These are phyloP conservation scores for Sebastes alutus DNA, from an alignment of 2,797 vertebrate species.

Conservation along the genomic window DNA sequence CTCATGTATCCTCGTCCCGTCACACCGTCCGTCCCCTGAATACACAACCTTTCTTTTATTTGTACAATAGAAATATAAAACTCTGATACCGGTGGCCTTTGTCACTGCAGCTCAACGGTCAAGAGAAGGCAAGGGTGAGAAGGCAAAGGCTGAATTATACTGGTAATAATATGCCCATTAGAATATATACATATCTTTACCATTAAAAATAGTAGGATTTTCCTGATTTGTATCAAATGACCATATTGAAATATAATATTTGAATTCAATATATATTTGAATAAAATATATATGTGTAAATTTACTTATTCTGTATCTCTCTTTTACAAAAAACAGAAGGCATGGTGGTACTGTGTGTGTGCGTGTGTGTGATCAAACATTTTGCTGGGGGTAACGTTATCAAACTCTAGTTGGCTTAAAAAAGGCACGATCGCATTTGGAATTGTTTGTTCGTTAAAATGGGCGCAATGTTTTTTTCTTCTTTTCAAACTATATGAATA, in stretches of 20 bases:
- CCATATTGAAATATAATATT: slow-evolving; percentile 82
- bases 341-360: slow-evolving; percentile 66
- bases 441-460: slow-evolving; percentile 64
- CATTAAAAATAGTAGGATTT: slow-evolving; percentile 79
- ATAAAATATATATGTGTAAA: slow-evolving; percentile 77
- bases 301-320: slow-evolving; percentile 63
- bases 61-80: slow-evolving; percentile 71
- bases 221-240: slow-evolving; percentile 82
- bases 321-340: slow-evolving; percentile 79
- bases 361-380: slow-evolving; percentile 33
- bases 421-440: slow-evolving; percentile 76
- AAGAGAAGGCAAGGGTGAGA: slow-evolving; percentile 68
- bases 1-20: not conserved
- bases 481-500: slow-evolving; percentile 25
- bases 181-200: slow-evolving; percentile 76
- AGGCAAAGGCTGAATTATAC: slow-evolving; percentile 67
- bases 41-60: slow-evolving; percentile 12
- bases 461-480: slow-evolving; percentile 23
- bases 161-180: slow-evolving; percentile 64
- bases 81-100: slow-evolving; percentile 44
- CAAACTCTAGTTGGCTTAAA: slow-evolving; percentile 44
- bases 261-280: slow-evolving; percentile 80
- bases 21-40: slow-evolving; percentile 32
- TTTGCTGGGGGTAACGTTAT: slow-evolving; percentile 43
- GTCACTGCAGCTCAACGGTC: slow-evolving; percentile 55